Evolutionary conservation across 2,113 vertebrate species (phyloP), one percentile per base, ranked within the genome.

Genomic region (Siniperca knerii): DNA sequence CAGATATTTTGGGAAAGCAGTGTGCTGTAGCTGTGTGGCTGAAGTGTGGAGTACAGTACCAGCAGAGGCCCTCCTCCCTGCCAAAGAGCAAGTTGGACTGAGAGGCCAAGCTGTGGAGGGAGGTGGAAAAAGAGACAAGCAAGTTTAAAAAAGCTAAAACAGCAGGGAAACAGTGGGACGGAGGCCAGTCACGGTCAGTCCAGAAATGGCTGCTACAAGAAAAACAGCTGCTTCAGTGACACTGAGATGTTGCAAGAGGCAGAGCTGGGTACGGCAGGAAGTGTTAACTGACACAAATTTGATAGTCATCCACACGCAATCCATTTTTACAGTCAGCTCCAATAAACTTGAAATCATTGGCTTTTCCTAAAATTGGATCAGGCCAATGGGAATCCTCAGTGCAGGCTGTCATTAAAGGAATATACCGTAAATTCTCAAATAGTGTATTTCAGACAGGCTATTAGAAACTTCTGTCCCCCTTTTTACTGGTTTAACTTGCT

Each of bases 61-160:
- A 95, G 94, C 92, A 94, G 93, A 95, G 91, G 90, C 93, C 94
- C 54, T 96, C 94, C 88, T 96, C 95, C 91, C 95, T 95, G 92
- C 94, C 95, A 92, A 95, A 94, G 83, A 95, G 94, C 90, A 95
- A 92, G 93, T 95, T 94, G 93, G 94, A 94, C 91, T 95, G 95
- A 91, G 95, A 94, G 86, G 94, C 94, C 93, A 95, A 91, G 89
- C 94, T 95, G 95, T 90, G 89, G 93, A 94, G 89, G 93, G 67
- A 90, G 88, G 87, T 52, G 85, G 81, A 86, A 85, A 90, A 91
- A 78, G 69, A 92, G 79, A 79, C 72, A 79, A 40, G 78, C 66
- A 86, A 10, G 69, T 85, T 89, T 88, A 82, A 65, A 69, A 75
- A 87, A 84, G 85, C 86, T 82, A 55, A 67, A 80, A 92, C 81